A percentile compares a stretch with the other conserved stretches of the same genome.
Evolutionary conservation across 1,140 invertebrate species (phyloP).

Genomic region (Brachionus asplanchnoidis): DNA sequence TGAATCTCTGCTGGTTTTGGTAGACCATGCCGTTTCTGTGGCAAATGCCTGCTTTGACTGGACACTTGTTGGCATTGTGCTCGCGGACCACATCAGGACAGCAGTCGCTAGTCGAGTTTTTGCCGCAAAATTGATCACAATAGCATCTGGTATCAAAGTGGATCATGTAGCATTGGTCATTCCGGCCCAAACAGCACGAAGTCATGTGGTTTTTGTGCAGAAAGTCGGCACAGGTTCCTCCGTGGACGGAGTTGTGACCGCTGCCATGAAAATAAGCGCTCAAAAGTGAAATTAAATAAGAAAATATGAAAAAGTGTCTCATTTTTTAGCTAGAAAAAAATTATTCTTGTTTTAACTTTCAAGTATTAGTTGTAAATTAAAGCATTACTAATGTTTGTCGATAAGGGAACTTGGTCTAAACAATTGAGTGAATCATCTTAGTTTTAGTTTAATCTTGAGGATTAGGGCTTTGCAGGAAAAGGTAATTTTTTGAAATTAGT

Average conservation of each 20-base stretch:
- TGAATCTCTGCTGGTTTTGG: constrained; percentile 47
- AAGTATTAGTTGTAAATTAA: not conserved
- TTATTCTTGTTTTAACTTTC: not conserved
- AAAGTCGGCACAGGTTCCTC: not conserved
- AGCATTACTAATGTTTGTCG: not conserved
- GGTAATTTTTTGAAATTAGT: not conserved
- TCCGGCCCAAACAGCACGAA: constrained; percentile 66
- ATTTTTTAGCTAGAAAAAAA: not conserved
- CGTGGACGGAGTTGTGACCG: not conserved
- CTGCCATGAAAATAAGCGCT: not conserved
- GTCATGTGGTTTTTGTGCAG: constrained; percentile 43
- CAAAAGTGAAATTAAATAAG: not conserved
- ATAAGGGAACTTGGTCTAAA: not conserved
- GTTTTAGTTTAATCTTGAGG: not conserved
- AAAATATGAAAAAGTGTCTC: not conserved
- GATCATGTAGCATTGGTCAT: constrained; percentile 70
- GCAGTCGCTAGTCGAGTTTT: constrained; percentile 65
- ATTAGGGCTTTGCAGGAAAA: not conserved
- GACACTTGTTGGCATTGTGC: not conserved
- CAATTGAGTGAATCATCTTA: not conserved
- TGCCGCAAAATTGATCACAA: constrained; percentile 84
- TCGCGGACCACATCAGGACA: constrained; percentile 73
- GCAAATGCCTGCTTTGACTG: not conserved
- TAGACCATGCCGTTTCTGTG: not conserved
- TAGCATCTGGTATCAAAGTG: constrained; percentile 75